phyloP scores from a whole-genome alignment of 2,113 vertebrate genomes.

The Microcebus griseorufus region DNA sequence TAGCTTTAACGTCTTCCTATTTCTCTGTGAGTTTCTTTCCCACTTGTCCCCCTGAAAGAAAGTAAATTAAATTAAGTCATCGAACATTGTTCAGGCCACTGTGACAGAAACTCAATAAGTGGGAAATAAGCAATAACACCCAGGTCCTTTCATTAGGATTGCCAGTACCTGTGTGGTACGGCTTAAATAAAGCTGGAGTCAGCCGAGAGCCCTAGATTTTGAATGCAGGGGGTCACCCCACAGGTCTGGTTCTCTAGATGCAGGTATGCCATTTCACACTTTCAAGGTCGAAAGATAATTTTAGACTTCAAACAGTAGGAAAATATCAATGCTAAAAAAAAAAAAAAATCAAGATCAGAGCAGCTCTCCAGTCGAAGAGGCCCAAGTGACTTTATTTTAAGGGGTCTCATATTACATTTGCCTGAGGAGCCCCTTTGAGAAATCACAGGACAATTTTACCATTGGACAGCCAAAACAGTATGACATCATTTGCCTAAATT shows the following conservation, averaged over 20 bases:
- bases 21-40: conserved; percentile 41
- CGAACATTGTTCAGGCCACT: conserved; percentile 20
- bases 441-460: not conserved
- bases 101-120: conserved; percentile 59
- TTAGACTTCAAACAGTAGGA: not conserved
- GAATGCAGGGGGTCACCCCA: not conserved
- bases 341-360: not conserved
- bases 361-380: not conserved
- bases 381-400: not conserved
- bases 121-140: conserved; percentile 45
- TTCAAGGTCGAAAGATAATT: not conserved
- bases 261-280: not conserved
- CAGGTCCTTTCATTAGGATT: conserved; percentile 47
- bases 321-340: not conserved
- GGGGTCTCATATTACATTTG: not conserved
- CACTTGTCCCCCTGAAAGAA: conserved; percentile 27
- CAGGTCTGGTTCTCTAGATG: not conserved
- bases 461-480: not conserved
- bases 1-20: not conserved
- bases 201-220: not conserved
- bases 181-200: conserved; percentile 21
- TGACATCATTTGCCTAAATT: not conserved
- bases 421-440: not conserved
- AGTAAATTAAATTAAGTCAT: conserved; percentile 68
- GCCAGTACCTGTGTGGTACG: conserved; percentile 44